Percentiles rank a stretch among this genome's conserved stretches.
These are phyloP conservation scores for Pipa parva DNA, from an alignment of 2,113 vertebrate species.

Conservation along the genomic window DNA sequence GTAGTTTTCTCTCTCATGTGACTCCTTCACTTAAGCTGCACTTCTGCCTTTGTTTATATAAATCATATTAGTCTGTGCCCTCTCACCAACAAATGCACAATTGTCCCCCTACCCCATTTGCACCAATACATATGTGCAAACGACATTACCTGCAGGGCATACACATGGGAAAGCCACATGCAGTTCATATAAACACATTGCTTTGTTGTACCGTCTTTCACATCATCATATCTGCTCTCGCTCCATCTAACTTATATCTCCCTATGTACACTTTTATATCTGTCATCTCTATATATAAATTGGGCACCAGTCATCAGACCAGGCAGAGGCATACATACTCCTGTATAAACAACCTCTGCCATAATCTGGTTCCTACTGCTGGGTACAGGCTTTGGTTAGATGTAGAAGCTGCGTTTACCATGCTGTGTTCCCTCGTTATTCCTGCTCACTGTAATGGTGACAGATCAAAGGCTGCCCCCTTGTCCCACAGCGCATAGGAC, in stretches of 20 bases:
- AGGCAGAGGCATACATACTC: not conserved
- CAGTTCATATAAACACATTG: not conserved
- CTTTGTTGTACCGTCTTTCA: not conserved
- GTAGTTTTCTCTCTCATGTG: too few relatives aligned
- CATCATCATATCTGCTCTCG: too few relatives aligned
- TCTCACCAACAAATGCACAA: not conserved
- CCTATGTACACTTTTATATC: too few relatives aligned
- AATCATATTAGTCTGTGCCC: not conserved
- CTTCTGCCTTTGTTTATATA: slow-evolving; percentile 29
- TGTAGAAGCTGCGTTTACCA: not conserved
- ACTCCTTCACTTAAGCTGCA: too few relatives aligned
- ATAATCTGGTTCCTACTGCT: too few relatives aligned
- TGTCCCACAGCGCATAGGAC: slow-evolving; percentile 61
- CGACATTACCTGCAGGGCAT: not conserved
- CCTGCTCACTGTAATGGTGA: slow-evolving; percentile 66
- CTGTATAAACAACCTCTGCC: too few relatives aligned
- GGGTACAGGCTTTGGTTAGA: not conserved
- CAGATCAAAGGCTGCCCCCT: slow-evolving; percentile 74
- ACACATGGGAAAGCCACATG: too few relatives aligned
- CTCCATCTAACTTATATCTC: too few relatives aligned
- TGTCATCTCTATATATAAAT: too few relatives aligned
- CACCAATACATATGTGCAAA: too few relatives aligned
- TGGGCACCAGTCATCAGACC: too few relatives aligned
- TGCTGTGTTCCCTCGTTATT: slow-evolving; percentile 39
- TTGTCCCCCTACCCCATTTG: too few relatives aligned